phyloP scores from a whole-genome alignment of 2,888 invertebrate genomes.

The Nemotelus nigrinus region DNA sequence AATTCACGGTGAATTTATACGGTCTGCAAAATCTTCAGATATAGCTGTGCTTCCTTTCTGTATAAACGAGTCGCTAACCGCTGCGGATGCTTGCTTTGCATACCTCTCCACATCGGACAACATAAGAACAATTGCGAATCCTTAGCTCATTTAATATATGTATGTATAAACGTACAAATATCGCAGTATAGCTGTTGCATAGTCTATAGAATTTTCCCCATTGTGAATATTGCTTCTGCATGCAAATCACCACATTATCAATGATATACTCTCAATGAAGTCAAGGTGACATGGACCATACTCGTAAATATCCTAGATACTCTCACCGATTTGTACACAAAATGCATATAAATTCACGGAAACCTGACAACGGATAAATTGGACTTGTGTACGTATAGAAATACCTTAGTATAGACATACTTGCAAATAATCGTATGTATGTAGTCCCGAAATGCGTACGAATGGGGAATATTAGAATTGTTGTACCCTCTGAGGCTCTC shows the following conservation, averaged over 20 bases:
- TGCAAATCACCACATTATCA: constrained; percentile 49
- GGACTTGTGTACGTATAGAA: not conserved
- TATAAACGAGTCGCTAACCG: not conserved
- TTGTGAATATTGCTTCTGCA: constrained; percentile 45
- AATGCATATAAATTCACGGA: not conserved
- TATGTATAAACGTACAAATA: not conserved
- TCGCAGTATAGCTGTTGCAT: not conserved
- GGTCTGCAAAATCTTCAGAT: not conserved
- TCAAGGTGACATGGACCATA: constrained; percentile 40
- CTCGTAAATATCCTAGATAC: constrained; percentile 28
- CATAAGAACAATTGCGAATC: constrained; percentile 26
- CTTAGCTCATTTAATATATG: not conserved
- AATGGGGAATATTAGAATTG: not conserved
- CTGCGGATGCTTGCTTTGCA: not conserved
- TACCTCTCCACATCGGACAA: not conserved
- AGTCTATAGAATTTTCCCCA: constrained; percentile 9
- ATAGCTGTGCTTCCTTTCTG: not conserved
- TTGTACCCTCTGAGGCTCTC: constrained; percentile 4
- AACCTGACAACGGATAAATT: not conserved
- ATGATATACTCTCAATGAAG: constrained; percentile 47
- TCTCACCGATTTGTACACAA: not conserved
- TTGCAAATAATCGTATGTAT: not conserved
- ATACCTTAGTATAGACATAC: not conserved
- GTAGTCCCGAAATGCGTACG: not conserved
- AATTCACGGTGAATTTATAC: constrained; percentile 34